Base-by-base conservation (phyloP, 2,797 vertebrate species). In the Micrastur ruficollis region DNA sequence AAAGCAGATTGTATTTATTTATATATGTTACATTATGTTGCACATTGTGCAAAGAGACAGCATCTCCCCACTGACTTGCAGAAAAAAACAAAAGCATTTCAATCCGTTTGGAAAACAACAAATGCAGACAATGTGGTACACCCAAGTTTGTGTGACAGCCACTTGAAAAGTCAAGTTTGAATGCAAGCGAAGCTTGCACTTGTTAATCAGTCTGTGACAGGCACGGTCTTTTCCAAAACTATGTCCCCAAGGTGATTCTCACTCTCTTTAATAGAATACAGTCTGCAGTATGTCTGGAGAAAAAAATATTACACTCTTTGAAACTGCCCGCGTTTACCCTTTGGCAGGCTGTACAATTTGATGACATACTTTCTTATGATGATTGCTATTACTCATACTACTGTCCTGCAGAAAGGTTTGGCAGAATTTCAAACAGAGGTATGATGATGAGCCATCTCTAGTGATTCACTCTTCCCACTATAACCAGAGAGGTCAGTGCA, bases 391-490 rank as follows among this genome's bases (percentile, higher is more conserved):
- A 97, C 76, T 95, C 81, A 95, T 94, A 44, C 46, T 89, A 17
- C 22, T 4, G 1, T 81, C 70, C 34, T 78, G 52, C 23, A 61
- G 49, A 71, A 95, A 81, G 34, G 2, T 29, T 71, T 82, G 79
- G 52, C 81, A 92, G 53, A 40, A 10, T 65, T 62, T 88, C 50
- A 83, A 42, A 72, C 4, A 73, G 55, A 76, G 19, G 22, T 17
- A 73, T 26, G 38, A 76, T 53, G 53, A 85, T 81, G 71, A 97
- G 32, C 79, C 63, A 72, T 74, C 65, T 56, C 84, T 71, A 85
- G 52, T 98, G 97, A 98, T 79, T 98, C 96, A 97, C 14, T 76
- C 32, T 92, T 96, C 90, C 89, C 76, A 19, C n/a, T 81, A 22
- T 14, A 84, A 18, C 31, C 75, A 59, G 29, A 72, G 44, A 95